Percentiles rank a stretch among this genome's conserved stretches.
These are phyloP conservation scores for Sinocyclocheilus grahami DNA, from an alignment of 2,113 vertebrate species.

Conservation along the genomic window DNA sequence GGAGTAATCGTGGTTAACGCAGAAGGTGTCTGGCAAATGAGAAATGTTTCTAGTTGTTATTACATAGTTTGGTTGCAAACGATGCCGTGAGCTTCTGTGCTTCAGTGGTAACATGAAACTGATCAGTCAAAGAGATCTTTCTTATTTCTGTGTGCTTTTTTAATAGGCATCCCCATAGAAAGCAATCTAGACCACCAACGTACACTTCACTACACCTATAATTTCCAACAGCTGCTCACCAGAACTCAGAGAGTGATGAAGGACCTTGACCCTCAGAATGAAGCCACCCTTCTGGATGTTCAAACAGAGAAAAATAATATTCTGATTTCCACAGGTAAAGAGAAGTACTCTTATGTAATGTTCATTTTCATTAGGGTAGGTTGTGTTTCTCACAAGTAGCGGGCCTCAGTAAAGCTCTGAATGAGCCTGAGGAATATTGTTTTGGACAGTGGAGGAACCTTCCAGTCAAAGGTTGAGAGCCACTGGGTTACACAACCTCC, in stretches of 20 bases:
- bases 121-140: background rate
- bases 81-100: background rate
- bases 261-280: conserved; percentile 92
- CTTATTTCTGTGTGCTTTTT: background rate
- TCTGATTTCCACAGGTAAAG: conserved; percentile 93
- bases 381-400: no score
- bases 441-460: no score
- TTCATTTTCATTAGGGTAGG: background rate
- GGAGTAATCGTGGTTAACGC: conserved; percentile 93
- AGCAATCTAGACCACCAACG: conserved; percentile 90
- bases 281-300: conserved; percentile 91
- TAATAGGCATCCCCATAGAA: conserved; percentile 91
- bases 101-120: background rate
- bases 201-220: conserved; percentile 88
- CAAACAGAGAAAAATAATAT: conserved; percentile 98
- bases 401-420: no score
- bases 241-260: conserved; percentile 86
- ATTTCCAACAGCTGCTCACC: conserved; percentile 90
- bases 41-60: background rate
- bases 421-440: no score
- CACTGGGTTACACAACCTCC: no score
- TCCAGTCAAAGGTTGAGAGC: no score
- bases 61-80: background rate
- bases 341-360: background rate
- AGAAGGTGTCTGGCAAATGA: conserved; percentile 78